Evolutionary conservation across 1,140 invertebrate genomes (phyloP).

Genomic region (Frieseomelitta varia): DNA sequence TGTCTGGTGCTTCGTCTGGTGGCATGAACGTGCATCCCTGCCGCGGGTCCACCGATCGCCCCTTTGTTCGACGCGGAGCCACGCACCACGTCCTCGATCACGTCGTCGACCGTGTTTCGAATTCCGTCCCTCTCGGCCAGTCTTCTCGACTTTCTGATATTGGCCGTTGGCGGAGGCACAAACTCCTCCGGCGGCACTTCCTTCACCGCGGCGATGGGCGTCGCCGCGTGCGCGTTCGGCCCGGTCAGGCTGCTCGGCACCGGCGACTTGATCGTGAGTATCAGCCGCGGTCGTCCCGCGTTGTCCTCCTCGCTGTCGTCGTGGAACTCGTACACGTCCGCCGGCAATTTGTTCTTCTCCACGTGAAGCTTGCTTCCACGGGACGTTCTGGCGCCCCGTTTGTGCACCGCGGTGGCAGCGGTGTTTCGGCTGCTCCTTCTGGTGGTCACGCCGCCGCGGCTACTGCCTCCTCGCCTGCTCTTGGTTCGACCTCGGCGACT

Average conservation of each 20-base stretch:
- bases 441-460: constrained; percentile 83
- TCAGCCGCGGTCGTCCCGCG: constrained; percentile 86
- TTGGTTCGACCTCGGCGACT: constrained; percentile 75
- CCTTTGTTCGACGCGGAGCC: constrained; percentile 80
- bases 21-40: constrained; percentile 57
- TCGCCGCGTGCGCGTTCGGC: constrained; percentile 72
- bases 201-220: constrained; percentile 81
- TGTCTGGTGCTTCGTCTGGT: constrained; percentile 77
- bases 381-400: constrained; percentile 83
- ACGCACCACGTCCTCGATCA: constrained; percentile 92
- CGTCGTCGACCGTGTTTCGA: constrained; percentile 90
- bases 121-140: constrained; percentile 89
- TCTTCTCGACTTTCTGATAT: constrained; percentile 88
- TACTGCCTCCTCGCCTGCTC: constrained; percentile 79
- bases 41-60: constrained; percentile 33
- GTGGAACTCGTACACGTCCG: constrained; percentile 92
- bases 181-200: constrained; percentile 86
- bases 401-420: constrained; percentile 60
- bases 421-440: constrained; percentile 78
- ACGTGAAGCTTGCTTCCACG: constrained; percentile 83
- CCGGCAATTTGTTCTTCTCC: constrained; percentile 84
- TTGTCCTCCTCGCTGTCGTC: constrained; percentile 91
- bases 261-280: constrained; percentile 91
- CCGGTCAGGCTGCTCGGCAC: constrained; percentile 77
- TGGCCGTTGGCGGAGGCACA: constrained; percentile 82